Evolutionary conservation across 2,888 invertebrate species (phyloP).

Genomic region (Acleris cristana): DNA sequence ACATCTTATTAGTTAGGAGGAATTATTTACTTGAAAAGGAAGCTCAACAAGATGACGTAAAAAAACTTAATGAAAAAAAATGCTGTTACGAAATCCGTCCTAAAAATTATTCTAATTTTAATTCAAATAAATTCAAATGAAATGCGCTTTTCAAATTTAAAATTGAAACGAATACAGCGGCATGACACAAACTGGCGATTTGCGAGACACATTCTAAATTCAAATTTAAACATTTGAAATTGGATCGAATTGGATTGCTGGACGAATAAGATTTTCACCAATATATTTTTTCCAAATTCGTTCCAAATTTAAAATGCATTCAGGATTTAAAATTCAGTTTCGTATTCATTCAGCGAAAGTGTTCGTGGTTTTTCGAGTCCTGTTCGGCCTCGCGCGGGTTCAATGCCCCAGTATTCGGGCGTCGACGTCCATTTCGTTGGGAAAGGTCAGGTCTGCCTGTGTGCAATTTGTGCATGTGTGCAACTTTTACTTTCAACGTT

Average conservation of each 20-base stretch:
- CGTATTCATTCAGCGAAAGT: slow-evolving; percentile 67
- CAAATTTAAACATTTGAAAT: neutral
- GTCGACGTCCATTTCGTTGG: slow-evolving; percentile 71
- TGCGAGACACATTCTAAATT: slow-evolving; percentile 9
- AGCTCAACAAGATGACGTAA: too few species aligned
- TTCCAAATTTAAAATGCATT: slow-evolving; percentile 2
- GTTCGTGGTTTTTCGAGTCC: slow-evolving; percentile 61
- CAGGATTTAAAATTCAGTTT: slow-evolving; percentile 10
- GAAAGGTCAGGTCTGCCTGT: slow-evolving; percentile 76
- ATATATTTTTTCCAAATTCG: neutral
- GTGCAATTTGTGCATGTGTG: slow-evolving; percentile 51
- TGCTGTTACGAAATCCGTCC: neutral
- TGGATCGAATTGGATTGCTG: neutral
- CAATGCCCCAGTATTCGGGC: slow-evolving; percentile 70
- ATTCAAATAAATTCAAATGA: slow-evolving; percentile 36
- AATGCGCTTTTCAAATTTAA: slow-evolving; percentile 31
- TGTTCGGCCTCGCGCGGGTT: slow-evolving; percentile 69
- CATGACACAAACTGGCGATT: slow-evolving; percentile 3
- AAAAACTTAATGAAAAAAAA: neutral
- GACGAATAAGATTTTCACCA: neutral
- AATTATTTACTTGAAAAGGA: too few species aligned
- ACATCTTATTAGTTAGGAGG: too few species aligned
- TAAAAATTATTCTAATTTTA: slow-evolving; percentile 13
- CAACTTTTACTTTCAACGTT: slow-evolving; percentile 74
- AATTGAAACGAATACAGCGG: slow-evolving; percentile 30